Conservation (phyloP, 2,888 invertebrate genomes). For the Parelbella ahira region DNA sequence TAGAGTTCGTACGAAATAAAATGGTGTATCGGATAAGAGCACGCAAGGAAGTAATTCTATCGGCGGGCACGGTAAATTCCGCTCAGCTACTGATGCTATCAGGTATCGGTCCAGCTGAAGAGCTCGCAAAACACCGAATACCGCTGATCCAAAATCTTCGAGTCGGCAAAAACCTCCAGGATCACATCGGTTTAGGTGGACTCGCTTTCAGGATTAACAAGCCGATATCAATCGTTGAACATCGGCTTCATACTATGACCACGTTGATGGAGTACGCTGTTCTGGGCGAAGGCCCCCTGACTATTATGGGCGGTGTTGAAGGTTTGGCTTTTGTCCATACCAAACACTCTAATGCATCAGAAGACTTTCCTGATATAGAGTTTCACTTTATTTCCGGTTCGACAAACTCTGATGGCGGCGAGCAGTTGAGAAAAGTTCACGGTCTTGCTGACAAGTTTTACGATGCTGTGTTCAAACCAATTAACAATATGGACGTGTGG, state of each 20-base stretch:
- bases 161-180: slow-evolving; percentile 93
- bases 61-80: slow-evolving; percentile 95
- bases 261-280: slow-evolving; percentile 91
- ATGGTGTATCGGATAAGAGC: slow-evolving; percentile 87
- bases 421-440: slow-evolving; percentile 89
- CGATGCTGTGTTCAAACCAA: slow-evolving; percentile 85
- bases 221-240: slow-evolving; percentile 88
- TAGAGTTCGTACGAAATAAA: slow-evolving; percentile 88
- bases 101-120: slow-evolving; percentile 89
- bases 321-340: slow-evolving; percentile 94
- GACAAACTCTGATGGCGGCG: slow-evolving; percentile 92
- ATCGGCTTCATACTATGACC: slow-evolving; percentile 88
- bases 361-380: slow-evolving; percentile 94
- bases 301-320: slow-evolving; percentile 94
- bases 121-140: slow-evolving; percentile 86
- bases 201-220: slow-evolving; percentile 90
- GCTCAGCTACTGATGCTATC: slow-evolving; percentile 97
- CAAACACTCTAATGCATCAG: slow-evolving; percentile 87
- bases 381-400: slow-evolving; percentile 94
- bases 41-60: slow-evolving; percentile 92
- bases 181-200: slow-evolving; percentile 93
- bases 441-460: slow-evolving; percentile 88
- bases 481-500: slow-evolving; percentile 89
- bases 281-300: slow-evolving; percentile 90
- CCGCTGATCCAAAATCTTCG: slow-evolving; percentile 89